Conservation (phyloP, 2,797 vertebrate species). For the Crenuchus spilurus region DNA sequence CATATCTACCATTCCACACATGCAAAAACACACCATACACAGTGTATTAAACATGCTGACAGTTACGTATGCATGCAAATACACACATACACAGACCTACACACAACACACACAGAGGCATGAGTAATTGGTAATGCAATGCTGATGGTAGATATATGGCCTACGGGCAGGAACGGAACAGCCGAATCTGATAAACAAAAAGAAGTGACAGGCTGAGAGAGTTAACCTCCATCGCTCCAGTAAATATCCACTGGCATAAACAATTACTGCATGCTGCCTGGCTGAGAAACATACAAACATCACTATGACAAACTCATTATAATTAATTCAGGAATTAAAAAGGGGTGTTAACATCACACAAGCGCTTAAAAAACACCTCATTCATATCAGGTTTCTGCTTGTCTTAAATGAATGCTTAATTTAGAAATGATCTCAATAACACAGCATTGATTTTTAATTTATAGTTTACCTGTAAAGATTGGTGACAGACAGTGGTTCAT, state of each 20-base stretch:
- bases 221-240: slow-evolving; percentile 67
- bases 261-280: slow-evolving; percentile 52
- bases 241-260: slow-evolving; percentile 75
- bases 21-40: background rate
- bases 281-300: slow-evolving; percentile 11
- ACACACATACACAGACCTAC: background rate
- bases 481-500: no score
- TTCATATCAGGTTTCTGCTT: background rate
- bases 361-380: background rate
- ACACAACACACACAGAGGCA: slow-evolving; percentile 6
- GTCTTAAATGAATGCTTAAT: no score
- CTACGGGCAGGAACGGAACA: slow-evolving; percentile 47
- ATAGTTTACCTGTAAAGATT: no score
- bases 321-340: slow-evolving; percentile 23
- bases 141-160: slow-evolving; percentile 60
- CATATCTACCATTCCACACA: background rate
- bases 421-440: no score
- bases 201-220: slow-evolving; percentile 62
- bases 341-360: background rate
- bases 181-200: slow-evolving; percentile 71
- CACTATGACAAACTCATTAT: background rate
- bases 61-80: background rate
- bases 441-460: no score
- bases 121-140: slow-evolving; percentile 65
- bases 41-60: background rate